phyloP scores from a whole-genome alignment of 2,113 vertebrate genomes.

The Toxotes jaculatrix region DNA sequence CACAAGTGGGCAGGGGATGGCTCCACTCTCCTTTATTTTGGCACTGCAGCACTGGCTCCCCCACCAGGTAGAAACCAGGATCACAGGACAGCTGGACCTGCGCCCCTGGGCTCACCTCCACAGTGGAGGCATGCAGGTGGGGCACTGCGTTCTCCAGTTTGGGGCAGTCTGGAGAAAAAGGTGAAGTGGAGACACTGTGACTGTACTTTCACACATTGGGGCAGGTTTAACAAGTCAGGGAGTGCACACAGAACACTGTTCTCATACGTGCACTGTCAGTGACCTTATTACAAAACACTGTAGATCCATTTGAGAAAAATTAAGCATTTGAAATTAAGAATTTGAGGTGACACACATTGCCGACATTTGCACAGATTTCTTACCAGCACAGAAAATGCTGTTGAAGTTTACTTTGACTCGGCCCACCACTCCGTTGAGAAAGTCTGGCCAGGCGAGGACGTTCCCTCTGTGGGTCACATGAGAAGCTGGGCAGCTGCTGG shows the following conservation, averaged over 20 bases:
- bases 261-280: too few relatives aligned
- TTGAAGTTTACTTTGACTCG: constrained; percentile 92
- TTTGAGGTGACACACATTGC: not conserved
- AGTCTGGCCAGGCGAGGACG: constrained; percentile 97
- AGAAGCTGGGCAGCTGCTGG: constrained; percentile 90
- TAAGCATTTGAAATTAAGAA: not conserved
- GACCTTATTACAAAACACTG: not conserved
- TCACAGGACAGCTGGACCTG: constrained; percentile 93
- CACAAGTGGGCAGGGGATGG: constrained; percentile 91
- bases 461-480: constrained; percentile 91
- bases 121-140: constrained; percentile 86
- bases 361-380: constrained; percentile 44
- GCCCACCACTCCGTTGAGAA: constrained; percentile 91
- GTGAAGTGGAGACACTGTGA: not conserved
- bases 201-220: not conserved
- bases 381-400: constrained; percentile 96
- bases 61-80: constrained; percentile 94
- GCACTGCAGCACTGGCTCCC: constrained; percentile 91
- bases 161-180: constrained; percentile 88
- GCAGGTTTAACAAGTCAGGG: not conserved
- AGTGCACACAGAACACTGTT: not conserved
- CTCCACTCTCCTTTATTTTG: constrained; percentile 96
- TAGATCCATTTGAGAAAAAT: not conserved
- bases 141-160: constrained; percentile 87
- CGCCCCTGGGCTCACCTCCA: constrained; percentile 89